Percentiles rank a stretch among this genome's conserved stretches.
phyloP scores from a whole-genome alignment of 2,888 invertebrate genomes.

The Anthophora plumipes region DNA sequence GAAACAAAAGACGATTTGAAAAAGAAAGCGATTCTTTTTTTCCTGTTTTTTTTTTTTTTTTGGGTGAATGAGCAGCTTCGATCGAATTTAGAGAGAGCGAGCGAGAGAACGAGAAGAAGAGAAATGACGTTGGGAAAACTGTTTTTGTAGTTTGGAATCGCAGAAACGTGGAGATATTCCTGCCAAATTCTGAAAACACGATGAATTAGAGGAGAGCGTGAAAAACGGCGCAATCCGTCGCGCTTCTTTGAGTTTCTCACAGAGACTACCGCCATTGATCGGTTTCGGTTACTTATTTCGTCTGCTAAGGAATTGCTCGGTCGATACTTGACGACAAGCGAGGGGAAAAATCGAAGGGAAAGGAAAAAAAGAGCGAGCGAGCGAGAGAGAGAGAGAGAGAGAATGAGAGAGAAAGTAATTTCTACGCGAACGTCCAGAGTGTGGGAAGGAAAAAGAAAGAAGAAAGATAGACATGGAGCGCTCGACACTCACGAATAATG shows the following conservation, averaged over 20 bases:
- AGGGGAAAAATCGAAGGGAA: slow-evolving; percentile 4
- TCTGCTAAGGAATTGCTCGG: slow-evolving; percentile 17
- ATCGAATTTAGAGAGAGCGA: no score
- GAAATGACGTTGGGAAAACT: no score
- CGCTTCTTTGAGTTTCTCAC: slow-evolving; percentile 29
- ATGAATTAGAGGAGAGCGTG: slow-evolving; percentile 20
- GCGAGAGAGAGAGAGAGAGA: slow-evolving; percentile 8
- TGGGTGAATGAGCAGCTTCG: background rate
- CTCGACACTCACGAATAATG: slow-evolving; percentile 39
- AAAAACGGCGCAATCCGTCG: background rate
- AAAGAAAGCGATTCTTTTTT: slow-evolving; percentile 2
- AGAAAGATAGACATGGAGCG: slow-evolving; percentile 22
- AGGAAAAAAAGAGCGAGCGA: slow-evolving; percentile 5
- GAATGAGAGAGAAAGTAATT: slow-evolving; percentile 28
- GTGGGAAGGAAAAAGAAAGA: slow-evolving; percentile 23
- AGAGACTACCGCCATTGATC: slow-evolving; percentile 34
- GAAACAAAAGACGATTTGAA: slow-evolving; percentile 1
- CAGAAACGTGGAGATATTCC: slow-evolving; percentile 26
- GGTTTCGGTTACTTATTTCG: slow-evolving; percentile 33
- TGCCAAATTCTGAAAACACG: slow-evolving; percentile 29
- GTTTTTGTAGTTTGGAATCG: no score
- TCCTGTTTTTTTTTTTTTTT: background rate
- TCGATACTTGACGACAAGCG: slow-evolving; percentile 1
- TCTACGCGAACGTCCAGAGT: slow-evolving; percentile 39
- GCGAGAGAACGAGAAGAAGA: no score